Conservation (phyloP, 2,797 vertebrate species). For the Melopsittacus undulatus region DNA sequence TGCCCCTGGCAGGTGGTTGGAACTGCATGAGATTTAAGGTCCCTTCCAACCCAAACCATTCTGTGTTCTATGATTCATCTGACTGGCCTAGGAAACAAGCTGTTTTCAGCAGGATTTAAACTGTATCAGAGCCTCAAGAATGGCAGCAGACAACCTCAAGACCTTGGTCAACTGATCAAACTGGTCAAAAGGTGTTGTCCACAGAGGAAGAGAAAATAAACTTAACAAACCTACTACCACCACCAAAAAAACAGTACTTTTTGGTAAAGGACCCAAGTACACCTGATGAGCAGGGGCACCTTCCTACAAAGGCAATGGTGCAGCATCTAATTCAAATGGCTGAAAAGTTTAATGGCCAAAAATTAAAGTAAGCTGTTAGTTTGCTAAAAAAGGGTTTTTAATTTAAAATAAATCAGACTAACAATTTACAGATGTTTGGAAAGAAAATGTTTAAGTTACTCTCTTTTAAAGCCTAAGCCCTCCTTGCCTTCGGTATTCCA, state of each 20-base stretch:
- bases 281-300: slow-evolving; percentile 13
- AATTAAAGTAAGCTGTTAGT: slow-evolving; percentile 77
- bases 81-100: background rate
- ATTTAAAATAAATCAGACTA: slow-evolving; percentile 79
- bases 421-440: slow-evolving; percentile 81
- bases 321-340: slow-evolving; percentile 42
- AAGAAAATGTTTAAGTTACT: slow-evolving; percentile 73
- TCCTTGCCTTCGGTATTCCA: slow-evolving; percentile 52
- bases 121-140: background rate
- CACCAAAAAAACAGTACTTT: background rate
- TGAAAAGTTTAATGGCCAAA: slow-evolving; percentile 72
- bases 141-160: background rate
- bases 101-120: slow-evolving; percentile 14
- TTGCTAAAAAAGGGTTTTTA: slow-evolving; percentile 65
- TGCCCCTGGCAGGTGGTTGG: background rate
- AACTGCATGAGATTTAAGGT: background rate
- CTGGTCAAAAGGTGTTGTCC: background rate
- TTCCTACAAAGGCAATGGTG: slow-evolving; percentile 49
- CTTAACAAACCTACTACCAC: background rate
- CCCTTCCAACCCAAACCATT: background rate
- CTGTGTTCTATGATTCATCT: background rate
- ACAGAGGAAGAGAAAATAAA: background rate
- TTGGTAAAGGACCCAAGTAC: slow-evolving; percentile 19
- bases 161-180: background rate
- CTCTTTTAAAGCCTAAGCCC: slow-evolving; percentile 58